These are phyloP conservation scores for Proterorhinus semilunaris DNA, from an alignment of 2,113 vertebrate genomes.

Conservation along the genomic window DNA sequence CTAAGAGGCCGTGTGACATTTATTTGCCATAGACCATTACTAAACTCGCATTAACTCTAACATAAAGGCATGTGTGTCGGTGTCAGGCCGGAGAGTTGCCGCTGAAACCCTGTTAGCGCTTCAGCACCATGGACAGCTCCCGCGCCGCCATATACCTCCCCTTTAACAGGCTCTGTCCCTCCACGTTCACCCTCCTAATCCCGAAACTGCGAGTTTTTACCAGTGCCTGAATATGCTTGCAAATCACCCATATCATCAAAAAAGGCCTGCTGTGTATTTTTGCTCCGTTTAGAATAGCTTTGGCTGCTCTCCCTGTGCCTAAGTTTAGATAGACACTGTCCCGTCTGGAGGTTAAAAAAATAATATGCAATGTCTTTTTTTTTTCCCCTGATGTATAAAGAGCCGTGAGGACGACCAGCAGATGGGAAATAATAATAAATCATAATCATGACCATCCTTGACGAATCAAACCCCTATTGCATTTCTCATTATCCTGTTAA, in stretches of 20 bases:
- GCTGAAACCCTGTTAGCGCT: slow-evolving; percentile 70
- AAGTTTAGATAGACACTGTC: neutral
- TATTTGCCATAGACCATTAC: slow-evolving; percentile 54
- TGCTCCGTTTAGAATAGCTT: neutral
- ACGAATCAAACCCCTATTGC: slow-evolving; percentile 62
- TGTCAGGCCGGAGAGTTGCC: slow-evolving; percentile 52
- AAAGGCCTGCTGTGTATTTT: neutral
- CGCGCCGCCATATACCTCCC: slow-evolving; percentile 51
- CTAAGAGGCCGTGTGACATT: slow-evolving; percentile 32
- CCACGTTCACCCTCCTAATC: slow-evolving; percentile 29
- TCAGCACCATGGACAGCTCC: slow-evolving; percentile 81
- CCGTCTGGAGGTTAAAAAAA: neutral
- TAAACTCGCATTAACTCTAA: slow-evolving; percentile 69
- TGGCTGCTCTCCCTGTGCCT: neutral
- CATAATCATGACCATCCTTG: slow-evolving; percentile 42
- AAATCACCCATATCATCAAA: neutral
- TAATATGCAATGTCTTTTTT: neutral
- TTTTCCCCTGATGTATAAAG: neutral
- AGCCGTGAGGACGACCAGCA: slow-evolving; percentile 21
- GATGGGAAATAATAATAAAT: slow-evolving; percentile 27
- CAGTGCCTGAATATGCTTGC: neutral
- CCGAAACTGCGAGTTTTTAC: neutral
- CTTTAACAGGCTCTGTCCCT: slow-evolving; percentile 65
- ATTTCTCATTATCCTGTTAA: slow-evolving; percentile 67
- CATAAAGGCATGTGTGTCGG: slow-evolving; percentile 63